These are phyloP conservation scores for Megalops cyprinoides DNA, from an alignment of 2,797 vertebrate species.

Conservation along the genomic window DNA sequence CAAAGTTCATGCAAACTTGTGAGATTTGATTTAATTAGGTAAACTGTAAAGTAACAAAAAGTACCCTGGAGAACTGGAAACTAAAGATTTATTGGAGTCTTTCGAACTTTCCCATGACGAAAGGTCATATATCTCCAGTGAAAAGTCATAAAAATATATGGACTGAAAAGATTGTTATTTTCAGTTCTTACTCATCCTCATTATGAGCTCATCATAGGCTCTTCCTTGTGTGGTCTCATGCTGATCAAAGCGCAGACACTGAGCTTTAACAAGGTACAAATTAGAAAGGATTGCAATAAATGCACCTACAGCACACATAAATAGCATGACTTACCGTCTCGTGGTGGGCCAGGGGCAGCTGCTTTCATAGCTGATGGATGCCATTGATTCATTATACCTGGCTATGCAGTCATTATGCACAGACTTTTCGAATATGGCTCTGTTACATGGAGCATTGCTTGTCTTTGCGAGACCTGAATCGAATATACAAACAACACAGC, in stretches of 20 bases:
- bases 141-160: slow-evolving; percentile 45
- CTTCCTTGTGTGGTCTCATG: slow-evolving; percentile 15
- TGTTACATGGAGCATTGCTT: slow-evolving; percentile 52
- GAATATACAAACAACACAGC: slow-evolving; percentile 10
- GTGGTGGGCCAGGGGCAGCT: slow-evolving; percentile 66
- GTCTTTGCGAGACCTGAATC: slow-evolving; percentile 44
- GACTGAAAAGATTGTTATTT: slow-evolving; percentile 43
- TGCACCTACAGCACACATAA: background rate
- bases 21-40: slow-evolving; percentile 57
- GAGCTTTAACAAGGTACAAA: background rate
- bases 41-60: slow-evolving; percentile 45
- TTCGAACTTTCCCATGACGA: slow-evolving; percentile 60
- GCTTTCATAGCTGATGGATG: slow-evolving; percentile 49
- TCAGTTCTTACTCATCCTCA: slow-evolving; percentile 42
- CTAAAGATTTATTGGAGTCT: background rate
- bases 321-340: slow-evolving; percentile 54
- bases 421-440: slow-evolving; percentile 46
- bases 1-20: no score
- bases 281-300: background rate
- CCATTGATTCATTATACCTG: slow-evolving; percentile 62
- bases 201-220: slow-evolving; percentile 35
- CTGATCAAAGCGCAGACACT: slow-evolving; percentile 14
- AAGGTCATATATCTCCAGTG: slow-evolving; percentile 51
- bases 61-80: slow-evolving; percentile 51
- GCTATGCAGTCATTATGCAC: slow-evolving; percentile 57